phyloP scores from a whole-genome alignment of 2,888 invertebrate species.

The Nemotelus pantherinus region DNA sequence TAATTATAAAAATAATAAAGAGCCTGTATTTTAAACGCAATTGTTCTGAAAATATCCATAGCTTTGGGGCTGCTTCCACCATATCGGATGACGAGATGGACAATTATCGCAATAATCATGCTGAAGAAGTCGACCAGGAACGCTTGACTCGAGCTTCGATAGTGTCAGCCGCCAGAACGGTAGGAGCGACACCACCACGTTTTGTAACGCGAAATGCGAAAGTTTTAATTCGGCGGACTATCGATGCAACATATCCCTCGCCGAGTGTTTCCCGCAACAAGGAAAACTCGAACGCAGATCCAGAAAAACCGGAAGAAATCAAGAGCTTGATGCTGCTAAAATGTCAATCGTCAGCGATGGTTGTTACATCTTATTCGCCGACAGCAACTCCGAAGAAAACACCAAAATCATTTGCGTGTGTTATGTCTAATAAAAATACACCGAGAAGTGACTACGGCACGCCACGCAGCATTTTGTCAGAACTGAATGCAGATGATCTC shows the following conservation, averaged over 20 bases:
- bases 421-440: conserved; percentile 53
- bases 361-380: conserved; percentile 62
- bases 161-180: conserved; percentile 7
- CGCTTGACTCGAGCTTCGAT: conserved; percentile 28
- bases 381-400: conserved; percentile 57
- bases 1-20: conserved; percentile 26
- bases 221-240: background rate
- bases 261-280: background rate
- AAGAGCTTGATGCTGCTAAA: conserved; percentile 6
- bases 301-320: too few relatives aligned
- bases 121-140: conserved; percentile 3
- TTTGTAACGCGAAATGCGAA: background rate
- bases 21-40: background rate
- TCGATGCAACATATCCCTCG: background rate
- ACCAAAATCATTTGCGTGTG: conserved; percentile 59
- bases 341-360: conserved; percentile 58
- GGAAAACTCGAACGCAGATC: background rate
- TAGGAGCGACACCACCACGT: conserved; percentile 34
- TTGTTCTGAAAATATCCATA: conserved; percentile 1
- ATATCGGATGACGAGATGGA: background rate
- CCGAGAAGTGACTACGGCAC: conserved; percentile 54
- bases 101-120: background rate
- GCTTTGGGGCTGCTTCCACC: conserved; percentile 21
- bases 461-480: conserved; percentile 56
- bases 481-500: conserved; percentile 49